Conservation (phyloP, 2,113 vertebrate genomes). For the Nerophis lumbriciformis region DNA sequence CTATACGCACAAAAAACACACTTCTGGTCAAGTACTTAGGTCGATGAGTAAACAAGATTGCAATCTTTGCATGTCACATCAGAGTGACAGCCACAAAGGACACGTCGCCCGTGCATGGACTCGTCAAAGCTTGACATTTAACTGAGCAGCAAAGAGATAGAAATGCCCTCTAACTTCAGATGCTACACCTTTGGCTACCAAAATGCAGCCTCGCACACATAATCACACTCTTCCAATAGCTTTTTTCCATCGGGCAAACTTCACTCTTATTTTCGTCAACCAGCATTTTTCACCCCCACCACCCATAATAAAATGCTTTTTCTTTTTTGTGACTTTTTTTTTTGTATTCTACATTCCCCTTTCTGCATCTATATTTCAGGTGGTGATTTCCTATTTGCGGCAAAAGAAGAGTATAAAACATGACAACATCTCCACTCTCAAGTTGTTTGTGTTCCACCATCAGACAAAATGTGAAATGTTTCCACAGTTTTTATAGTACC, state of each 20-base stretch:
- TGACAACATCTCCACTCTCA: slow-evolving; percentile 4
- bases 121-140: slow-evolving; percentile 63
- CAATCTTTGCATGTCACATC: slow-evolving; percentile 49
- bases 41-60: slow-evolving; percentile 49
- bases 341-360: background rate
- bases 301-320: background rate
- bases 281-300: background rate
- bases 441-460: slow-evolving; percentile 3
- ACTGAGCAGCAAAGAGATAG: slow-evolving; percentile 25
- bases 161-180: slow-evolving; percentile 26
- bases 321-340: background rate
- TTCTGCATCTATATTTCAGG: background rate
- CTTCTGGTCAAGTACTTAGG: slow-evolving; percentile 16
- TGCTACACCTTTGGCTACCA: slow-evolving; percentile 5
- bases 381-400: background rate
- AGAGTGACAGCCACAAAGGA: slow-evolving; percentile 58
- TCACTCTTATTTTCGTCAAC: background rate
- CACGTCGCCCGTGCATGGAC: slow-evolving; percentile 20
- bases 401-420: slow-evolving; percentile 1
- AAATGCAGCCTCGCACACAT: background rate
- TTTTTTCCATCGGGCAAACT: background rate
- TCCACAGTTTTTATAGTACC: slow-evolving; percentile 29
- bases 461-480: slow-evolving; percentile 5
- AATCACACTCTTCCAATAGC: background rate
- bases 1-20: slow-evolving; percentile 13